Evolutionary conservation across 1,140 invertebrate genomes (phyloP).

Genomic region (Planococcus citri): DNA sequence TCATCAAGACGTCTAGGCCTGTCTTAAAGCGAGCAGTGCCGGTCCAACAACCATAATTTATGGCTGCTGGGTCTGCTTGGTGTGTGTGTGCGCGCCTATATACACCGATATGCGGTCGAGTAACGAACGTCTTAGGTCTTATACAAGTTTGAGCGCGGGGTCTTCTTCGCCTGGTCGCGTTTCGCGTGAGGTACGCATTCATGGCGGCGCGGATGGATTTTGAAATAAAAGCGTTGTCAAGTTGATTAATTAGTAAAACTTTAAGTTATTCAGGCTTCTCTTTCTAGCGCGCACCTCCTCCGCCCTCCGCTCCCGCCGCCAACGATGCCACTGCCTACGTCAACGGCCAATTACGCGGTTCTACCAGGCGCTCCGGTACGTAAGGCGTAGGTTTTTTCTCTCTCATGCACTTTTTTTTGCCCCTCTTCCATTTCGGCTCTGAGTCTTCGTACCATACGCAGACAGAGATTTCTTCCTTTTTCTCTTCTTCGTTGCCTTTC

Average conservation of each 20-base stretch:
- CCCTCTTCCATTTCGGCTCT: no score
- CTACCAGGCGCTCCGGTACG: no score
- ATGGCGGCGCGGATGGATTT: slow-evolving; percentile 12
- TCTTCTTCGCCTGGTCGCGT: not conserved
- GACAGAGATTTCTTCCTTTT: no score
- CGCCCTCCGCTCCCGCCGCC: not conserved
- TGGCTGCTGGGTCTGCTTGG: slow-evolving; percentile 9
- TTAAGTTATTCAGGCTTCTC: slow-evolving; percentile 18
- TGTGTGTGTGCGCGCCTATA: not conserved
- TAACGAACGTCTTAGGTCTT: slow-evolving; percentile 11
- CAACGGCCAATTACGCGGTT: no score
- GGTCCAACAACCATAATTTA: slow-evolving; percentile 20
- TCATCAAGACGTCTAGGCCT: slow-evolving; percentile 19
- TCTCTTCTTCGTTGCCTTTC: no score
- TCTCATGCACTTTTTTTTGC: no score
- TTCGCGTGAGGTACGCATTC: not conserved
- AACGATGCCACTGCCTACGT: no score
- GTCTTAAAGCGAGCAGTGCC: slow-evolving; percentile 16
- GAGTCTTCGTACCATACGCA: no score
- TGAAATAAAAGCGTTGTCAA: slow-evolving; percentile 20
- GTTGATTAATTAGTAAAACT: slow-evolving; percentile 20
- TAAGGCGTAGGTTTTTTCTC: no score
- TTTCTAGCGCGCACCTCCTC: not conserved
- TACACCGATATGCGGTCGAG: not conserved
- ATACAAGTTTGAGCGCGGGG: not conserved